Percentiles rank a stretch among this genome's conserved stretches.
Conservation (phyloP, 1,140 invertebrate genomes). For the Lysiphlebus fabarum region DNA sequence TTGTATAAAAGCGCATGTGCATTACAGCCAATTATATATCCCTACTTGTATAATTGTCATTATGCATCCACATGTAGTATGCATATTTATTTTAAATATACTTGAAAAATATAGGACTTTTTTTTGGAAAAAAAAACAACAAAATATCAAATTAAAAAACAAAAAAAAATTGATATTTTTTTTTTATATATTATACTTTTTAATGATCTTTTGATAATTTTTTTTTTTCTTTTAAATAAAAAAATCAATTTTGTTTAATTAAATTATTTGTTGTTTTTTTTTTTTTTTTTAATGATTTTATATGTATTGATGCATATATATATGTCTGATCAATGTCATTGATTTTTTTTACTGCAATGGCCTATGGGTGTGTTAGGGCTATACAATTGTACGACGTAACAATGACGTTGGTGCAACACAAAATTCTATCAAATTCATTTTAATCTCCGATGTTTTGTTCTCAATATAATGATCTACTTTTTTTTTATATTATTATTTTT, state of each 20-base stretch:
- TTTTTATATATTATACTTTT: too few species aligned
- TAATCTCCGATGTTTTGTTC: constrained; percentile 6
- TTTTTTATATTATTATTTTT: neutral
- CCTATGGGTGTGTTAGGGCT: neutral
- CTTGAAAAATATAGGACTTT: too few species aligned
- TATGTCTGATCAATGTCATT: constrained; percentile 1
- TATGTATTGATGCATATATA: neutral
- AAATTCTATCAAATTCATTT: neutral
- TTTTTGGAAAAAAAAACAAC: too few species aligned
- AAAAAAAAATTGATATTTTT: neutral
- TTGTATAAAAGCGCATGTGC: constrained; percentile 31
- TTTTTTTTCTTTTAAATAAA: too few species aligned
- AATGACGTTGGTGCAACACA: neutral
- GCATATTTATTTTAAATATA: too few species aligned
- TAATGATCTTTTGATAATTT: too few species aligned
- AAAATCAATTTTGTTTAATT: neutral
- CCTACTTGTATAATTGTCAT: too few species aligned
- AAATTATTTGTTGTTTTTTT: constrained; percentile 1
- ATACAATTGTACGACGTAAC: neutral
- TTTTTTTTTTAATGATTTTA: neutral
- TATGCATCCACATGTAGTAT: too few species aligned
- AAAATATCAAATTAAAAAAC: neutral
- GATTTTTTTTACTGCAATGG: neutral
- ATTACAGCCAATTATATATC: too few species aligned
- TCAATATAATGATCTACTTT: neutral